A percentile compares a stretch with the other conserved stretches of the same genome.
These are phyloP conservation scores for Hippoglossus stenolepis DNA, from an alignment of 2,113 vertebrate genomes.

Conservation along the genomic window DNA sequence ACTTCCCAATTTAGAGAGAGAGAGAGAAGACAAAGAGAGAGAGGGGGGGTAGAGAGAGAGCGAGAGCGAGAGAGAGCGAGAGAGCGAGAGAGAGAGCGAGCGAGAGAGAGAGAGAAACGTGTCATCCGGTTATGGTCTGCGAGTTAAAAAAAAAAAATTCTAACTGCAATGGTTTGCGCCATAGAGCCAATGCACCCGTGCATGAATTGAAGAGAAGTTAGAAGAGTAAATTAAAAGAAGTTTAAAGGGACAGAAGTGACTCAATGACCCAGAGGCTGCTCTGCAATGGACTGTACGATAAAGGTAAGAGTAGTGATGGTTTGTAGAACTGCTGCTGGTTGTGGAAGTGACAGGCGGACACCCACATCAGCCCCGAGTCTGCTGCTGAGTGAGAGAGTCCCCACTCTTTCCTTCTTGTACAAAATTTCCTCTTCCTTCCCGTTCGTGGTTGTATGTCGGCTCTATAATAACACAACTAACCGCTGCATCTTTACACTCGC, in stretches of 20 bases:
- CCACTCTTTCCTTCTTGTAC: conserved; percentile 92
- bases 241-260: conserved; percentile 54
- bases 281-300: conserved; percentile 88
- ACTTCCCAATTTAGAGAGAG: conserved; percentile 87
- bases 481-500: conserved; percentile 82
- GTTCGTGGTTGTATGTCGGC: conserved; percentile 90
- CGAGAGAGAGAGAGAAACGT: conserved; percentile 40
- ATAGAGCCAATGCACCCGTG: conserved; percentile 77
- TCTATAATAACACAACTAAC: conserved; percentile 90
- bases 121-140: conserved; percentile 86
- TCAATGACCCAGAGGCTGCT: conserved; percentile 77
- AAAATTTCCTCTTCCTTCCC: conserved; percentile 94
- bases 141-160: conserved; percentile 71
- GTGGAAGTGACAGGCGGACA: conserved; percentile 71
- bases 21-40: conserved; percentile 60
- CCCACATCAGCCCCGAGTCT: conserved; percentile 70
- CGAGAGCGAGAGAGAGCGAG: conserved; percentile 69
- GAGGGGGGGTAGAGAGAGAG: conserved; percentile 25
- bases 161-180: conserved; percentile 83
- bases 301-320: conserved; percentile 80
- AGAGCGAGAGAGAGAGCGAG: conserved; percentile 43
- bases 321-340: conserved; percentile 41
- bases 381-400: conserved; percentile 82
- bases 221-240: conserved; percentile 39
- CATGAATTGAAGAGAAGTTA: conserved; percentile 72